Evolutionary conservation across 1,140 invertebrate species (phyloP), one percentile per base, ranked within the genome.

Genomic region (Diorhabda carinulata): DNA sequence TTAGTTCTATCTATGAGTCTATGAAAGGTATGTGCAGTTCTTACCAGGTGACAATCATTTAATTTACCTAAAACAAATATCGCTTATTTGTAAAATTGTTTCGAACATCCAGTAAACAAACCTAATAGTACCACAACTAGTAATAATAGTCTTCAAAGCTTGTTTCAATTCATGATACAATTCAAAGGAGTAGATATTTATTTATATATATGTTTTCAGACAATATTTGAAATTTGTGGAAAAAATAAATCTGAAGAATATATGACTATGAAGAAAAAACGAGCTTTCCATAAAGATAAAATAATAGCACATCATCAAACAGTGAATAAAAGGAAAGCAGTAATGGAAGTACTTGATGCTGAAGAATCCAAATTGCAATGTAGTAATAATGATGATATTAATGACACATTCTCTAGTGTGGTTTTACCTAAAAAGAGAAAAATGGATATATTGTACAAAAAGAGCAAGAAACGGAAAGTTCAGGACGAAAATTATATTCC

Each of bases 191-290:
- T 52, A 52, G 0, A 52, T n/a, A 4, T 8, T 52, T 52, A 52
- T 52, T 52, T 8, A 52, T n/a, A 3, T 52, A 52, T 52, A 3
- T 52, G n/a, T 71, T 86, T 88, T 45, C 78, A 97, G 94, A 98
- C 96, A 6, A 92, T 99, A 76, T 96, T 99, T 83, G 97, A 98
- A 84, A 86, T 98, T 43, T 92, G 92, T 67, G 86, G 87, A 4
- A 93, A 91, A 67, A 88, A 90, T 66, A 93, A 94, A 71, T 92
- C 91, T 0, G 82, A 85, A 2, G 88, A 89, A 77, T 89, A 89
- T 74, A 73, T 87, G 63, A 85, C 88, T 0, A 92, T 92, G 91
- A 91, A 92, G 81, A 81, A 84, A 8, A 92, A 91, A 80, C 84
- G 90, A 62, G 74, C 84, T 70, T 82, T 87, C 78, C 84, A 92